Evolutionary conservation across 2,113 vertebrate species (phyloP), one percentile per base, ranked within the genome.

Genomic region (Nannobrachium achirus): DNA sequence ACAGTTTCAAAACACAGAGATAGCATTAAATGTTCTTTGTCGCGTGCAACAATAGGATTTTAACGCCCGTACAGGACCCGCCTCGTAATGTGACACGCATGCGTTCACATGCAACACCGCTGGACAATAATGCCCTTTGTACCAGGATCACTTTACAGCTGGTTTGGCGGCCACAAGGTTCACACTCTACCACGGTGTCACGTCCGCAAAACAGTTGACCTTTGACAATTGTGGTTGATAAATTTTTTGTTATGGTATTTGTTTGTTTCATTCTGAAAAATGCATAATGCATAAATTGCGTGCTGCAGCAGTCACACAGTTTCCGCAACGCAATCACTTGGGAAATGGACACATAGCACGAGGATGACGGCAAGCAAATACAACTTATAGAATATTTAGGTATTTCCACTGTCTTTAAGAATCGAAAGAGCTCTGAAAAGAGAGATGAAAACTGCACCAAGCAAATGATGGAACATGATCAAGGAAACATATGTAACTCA

Each of bases 1-100:
- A 55, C 6, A 50, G 40, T 69, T 75, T 65, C 56, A 57, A 40
- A 61, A 46, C 57, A 62, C 42, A 71, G 75, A 71, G 56, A 56
- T 18, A 33, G 25, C 25, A 5, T 33, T 33, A 33, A 33, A 33
- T 33, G 25, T 33, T 53, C 55, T 3, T 52, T 11, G 16, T 20
- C 18, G 9, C 20, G 51, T 19, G 25, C 33, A 69, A 79, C 40
- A 66, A 60, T 14, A 66, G 19, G 41, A 51, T 48, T 7, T 52
- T 42, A 11, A 50, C 48, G 20, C 42, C 49, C 1, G 15, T 11
- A 11, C 39, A n/a, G 15, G 38, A 63, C 38, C 42, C 61, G 60
- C 56, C 58, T 70, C 19, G 69, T 50, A 59, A 73, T 59, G 3
- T 63, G 66, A 76, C 3, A 52, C 53, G 16, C 15, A 20, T 51